Conservation (phyloP, 2,888 invertebrate genomes). For the Torymus auratus region DNA sequence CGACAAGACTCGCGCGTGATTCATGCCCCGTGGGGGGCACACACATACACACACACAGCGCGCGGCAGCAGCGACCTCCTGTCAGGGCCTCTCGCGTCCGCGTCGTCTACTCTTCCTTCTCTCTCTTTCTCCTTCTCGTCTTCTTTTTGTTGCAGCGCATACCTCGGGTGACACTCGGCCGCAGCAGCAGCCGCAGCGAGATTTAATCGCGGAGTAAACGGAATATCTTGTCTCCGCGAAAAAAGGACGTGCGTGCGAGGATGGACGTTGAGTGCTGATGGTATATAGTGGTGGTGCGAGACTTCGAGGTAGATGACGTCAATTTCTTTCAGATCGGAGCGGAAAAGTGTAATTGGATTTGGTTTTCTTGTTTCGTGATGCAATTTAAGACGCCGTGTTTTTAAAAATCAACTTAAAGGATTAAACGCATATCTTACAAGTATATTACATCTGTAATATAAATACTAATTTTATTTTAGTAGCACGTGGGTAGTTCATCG, state of each 20-base stretch:
- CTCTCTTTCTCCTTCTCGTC: constrained; percentile 35
- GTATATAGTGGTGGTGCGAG: not conserved
- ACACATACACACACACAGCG: constrained; percentile 31
- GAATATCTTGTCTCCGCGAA: constrained; percentile 29
- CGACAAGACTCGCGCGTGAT: constrained; percentile 74
- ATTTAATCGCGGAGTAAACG: constrained; percentile 66
- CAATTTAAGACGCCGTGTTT: too few species aligned
- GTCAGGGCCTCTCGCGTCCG: constrained; percentile 64
- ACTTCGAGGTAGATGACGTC: not conserved
- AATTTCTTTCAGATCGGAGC: not conserved
- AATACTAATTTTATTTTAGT: too few species aligned
- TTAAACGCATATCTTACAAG: too few species aligned
- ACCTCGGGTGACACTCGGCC: constrained; percentile 61
- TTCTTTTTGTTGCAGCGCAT: constrained; percentile 47
- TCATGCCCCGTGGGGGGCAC: constrained; percentile 71
- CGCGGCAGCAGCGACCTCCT: constrained; percentile 70
- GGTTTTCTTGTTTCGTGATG: too few species aligned
- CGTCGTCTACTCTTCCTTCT: constrained; percentile 44
- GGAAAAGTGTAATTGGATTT: too few species aligned
- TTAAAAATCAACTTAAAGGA: too few species aligned
- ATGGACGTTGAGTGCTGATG: not conserved
- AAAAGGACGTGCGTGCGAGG: constrained; percentile 7
- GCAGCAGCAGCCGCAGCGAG: constrained; percentile 54
- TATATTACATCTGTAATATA: too few species aligned
- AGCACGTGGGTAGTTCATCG: too few species aligned